Evolutionary conservation across 2,888 invertebrate genomes (phyloP).

Genomic region (Tetropium fuscum): DNA sequence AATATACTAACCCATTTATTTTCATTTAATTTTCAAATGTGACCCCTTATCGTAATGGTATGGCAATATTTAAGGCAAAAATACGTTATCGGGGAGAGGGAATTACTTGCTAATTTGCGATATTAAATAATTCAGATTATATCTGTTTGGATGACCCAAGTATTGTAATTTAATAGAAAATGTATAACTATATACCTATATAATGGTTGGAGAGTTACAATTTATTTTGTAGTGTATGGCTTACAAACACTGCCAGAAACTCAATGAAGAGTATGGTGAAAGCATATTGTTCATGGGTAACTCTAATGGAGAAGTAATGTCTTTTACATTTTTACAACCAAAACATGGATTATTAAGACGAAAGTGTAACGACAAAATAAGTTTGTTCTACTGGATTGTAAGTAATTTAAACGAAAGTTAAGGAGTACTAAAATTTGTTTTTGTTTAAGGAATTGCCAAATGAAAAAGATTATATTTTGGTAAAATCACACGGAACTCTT

Average conservation of each 20-base stretch:
- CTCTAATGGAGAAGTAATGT: slow-evolving; percentile 69
- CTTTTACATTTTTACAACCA: slow-evolving; percentile 70
- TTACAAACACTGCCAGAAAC: slow-evolving; percentile 64
- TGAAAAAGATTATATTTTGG: slow-evolving; percentile 67
- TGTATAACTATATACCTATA: no score
- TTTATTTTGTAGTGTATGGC: slow-evolving; percentile 66
- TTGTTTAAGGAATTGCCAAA: slow-evolving; percentile 68
- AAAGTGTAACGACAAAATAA: slow-evolving; percentile 69
- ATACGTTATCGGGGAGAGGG: no score
- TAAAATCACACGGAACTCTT: slow-evolving; percentile 64
- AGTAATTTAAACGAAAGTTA: no score
- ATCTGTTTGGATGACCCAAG: no score
- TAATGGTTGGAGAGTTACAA: slow-evolving; percentile 6
- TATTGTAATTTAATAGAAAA: no score
- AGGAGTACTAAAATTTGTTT: no score
- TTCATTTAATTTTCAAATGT: no score
- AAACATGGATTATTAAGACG: slow-evolving; percentile 68
- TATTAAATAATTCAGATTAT: no score
- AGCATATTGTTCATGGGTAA: slow-evolving; percentile 69
- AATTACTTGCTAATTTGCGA: no score
- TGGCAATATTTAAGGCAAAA: no score
- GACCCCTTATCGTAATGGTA: no score
- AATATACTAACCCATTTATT: no score
- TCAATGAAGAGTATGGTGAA: slow-evolving; percentile 47
- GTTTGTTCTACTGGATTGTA: slow-evolving; percentile 73